Base-by-base conservation (phyloP, 2,888 invertebrate species). In the Hemaris fuciformis region DNA sequence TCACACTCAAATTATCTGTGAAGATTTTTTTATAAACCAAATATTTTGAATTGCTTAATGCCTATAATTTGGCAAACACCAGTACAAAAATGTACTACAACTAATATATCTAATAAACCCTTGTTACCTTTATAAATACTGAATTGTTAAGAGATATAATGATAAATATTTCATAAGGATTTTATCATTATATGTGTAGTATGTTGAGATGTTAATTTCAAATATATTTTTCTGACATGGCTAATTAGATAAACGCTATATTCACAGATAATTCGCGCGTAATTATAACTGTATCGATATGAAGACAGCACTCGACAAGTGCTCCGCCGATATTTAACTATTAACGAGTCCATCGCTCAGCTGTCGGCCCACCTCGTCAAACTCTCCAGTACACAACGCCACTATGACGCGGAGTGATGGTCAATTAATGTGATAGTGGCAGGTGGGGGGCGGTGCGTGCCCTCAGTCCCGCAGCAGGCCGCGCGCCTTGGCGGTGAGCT, bases 401-500 rank as follows among this genome's bases (percentile, higher is more conserved):
- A n/a, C n/a, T n/a, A n/a, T n/a, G n/a, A n/a, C n/a, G n/a, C n/a
- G n/a, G n/a, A n/a, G n/a, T n/a, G n/a, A n/a, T n/a, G n/a, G n/a
- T n/a, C n/a, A n/a, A n/a, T n/a, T n/a, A n/a, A n/a, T n/a, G n/a
- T 4, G n/a, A n/a, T n/a, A 27, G 27, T 43, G 38, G 25, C 38
- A 8, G 10, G 23, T 13, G 25, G 38, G 10, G 13, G 53, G 5
- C 15, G 23, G 6, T 8, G n/a, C 22, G 45, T 27, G 23, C 31
- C 46, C 67, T 80, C 78, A 93, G 67, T 93, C 93, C 34, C 88
- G 79, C 65, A 94, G 84, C 71, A 95, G 93, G 58, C 96, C 96
- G 59, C 96, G 93, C 64, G 96, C 97, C 80, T 96, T 95, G 62
- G 96, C 95, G 25, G 97, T 97, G 73, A 97, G 94, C 85, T 96